Evolutionary conservation across 2,797 vertebrate species (phyloP).

Genomic region (Cryptoblepharus egeriae): DNA sequence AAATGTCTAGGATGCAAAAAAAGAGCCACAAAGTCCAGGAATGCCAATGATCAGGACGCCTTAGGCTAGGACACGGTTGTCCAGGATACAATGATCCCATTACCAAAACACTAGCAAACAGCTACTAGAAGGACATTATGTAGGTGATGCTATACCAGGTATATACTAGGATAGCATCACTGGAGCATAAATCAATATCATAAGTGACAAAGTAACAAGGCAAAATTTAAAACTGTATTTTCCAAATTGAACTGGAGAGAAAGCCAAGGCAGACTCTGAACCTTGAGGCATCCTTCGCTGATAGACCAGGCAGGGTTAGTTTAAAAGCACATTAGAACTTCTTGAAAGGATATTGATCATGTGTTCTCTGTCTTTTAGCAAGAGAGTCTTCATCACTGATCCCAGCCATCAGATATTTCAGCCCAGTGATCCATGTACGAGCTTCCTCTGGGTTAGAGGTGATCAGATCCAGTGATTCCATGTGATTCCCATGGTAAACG

Average conservation of each 20-base stretch:
- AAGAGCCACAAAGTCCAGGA: no score
- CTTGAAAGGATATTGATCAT: slow-evolving; percentile 94
- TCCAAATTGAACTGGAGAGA: not conserved
- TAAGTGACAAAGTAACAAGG: not conserved
- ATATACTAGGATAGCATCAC: not conserved
- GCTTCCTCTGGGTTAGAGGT: slow-evolving; percentile 95
- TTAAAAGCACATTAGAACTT: not conserved
- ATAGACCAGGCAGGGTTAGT: not conserved
- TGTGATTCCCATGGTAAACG: slow-evolving; percentile 96
- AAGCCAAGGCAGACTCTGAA: not conserved
- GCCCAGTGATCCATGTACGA: slow-evolving; percentile 95
- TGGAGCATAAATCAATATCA: not conserved
- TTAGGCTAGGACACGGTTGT: no score
- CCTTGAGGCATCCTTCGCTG: not conserved
- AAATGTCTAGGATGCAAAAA: no score
- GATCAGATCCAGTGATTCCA: slow-evolving; percentile 95
- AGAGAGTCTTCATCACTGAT: slow-evolving; percentile 97
- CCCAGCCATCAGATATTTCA: slow-evolving; percentile 96
- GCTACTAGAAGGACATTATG: no score
- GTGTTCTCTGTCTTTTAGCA: slow-evolving; percentile 91
- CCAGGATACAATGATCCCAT: no score
- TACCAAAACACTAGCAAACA: no score
- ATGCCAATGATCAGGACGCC: no score
- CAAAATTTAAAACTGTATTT: no score
- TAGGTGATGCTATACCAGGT: no score